phyloP scores from a whole-genome alignment of 2,888 invertebrate genomes.

The Electrophaes corylata region DNA sequence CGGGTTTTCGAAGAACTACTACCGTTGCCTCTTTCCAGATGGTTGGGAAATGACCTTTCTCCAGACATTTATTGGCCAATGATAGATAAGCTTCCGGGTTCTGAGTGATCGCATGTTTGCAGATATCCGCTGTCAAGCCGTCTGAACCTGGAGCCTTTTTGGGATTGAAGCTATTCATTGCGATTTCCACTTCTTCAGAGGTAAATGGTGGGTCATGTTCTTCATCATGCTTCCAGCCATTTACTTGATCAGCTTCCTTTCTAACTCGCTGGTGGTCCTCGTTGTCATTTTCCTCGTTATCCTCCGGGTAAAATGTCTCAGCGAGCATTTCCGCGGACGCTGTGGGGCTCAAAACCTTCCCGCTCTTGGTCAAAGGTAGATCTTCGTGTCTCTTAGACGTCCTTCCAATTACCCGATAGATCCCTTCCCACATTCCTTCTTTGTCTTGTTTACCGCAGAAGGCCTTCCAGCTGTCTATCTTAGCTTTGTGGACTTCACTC shows the following conservation, averaged over 20 bases:
- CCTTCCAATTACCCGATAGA: conserved; percentile 19
- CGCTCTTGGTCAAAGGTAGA: background rate
- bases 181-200: conserved; percentile 10
- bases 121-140: conserved; percentile 15
- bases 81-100: conserved; percentile 17
- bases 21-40: conserved; percentile 20
- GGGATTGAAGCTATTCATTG: conserved; percentile 23
- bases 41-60: conserved; percentile 29
- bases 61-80: conserved; percentile 33
- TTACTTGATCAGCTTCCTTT: conserved; percentile 4
- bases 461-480: conserved; percentile 34
- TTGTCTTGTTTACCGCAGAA: conserved; percentile 27
- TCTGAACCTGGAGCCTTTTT: conserved; percentile 36
- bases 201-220: conserved; percentile 35
- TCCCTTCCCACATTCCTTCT: conserved; percentile 26
- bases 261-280: conserved; percentile 13
- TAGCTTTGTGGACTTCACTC: conserved; percentile 6
- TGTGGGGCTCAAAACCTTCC: background rate
- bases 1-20: conserved; percentile 4
- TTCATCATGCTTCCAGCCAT: conserved; percentile 5
- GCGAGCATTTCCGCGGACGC: conserved; percentile 17
- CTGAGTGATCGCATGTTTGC: conserved; percentile 30
- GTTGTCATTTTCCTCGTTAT: background rate
- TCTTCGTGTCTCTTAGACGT: conserved; percentile 16
- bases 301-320: conserved; percentile 26